Conservation (phyloP, 2,797 vertebrate genomes). For the Scyliorhinus canicula region DNA sequence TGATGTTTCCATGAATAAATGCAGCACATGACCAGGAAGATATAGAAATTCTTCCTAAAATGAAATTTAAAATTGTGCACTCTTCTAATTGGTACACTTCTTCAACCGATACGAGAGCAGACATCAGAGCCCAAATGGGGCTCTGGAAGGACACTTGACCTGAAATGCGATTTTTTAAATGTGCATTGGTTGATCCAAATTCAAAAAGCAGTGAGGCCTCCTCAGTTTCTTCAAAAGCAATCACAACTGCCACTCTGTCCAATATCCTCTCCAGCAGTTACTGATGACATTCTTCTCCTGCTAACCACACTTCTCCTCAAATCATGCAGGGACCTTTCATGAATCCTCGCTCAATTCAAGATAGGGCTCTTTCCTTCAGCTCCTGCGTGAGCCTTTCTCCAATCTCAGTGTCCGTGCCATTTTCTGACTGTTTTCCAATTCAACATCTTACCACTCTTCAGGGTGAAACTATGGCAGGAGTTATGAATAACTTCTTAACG, state of each 20-base stretch:
- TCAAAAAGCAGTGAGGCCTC: not conserved
- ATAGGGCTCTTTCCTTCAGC: not conserved
- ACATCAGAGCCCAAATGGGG: not conserved
- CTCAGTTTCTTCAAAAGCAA: not conserved
- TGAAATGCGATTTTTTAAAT: not conserved
- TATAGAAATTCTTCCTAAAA: not conserved
- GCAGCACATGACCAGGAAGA: not conserved
- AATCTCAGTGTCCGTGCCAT: not conserved
- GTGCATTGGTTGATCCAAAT: not conserved
- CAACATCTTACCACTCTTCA: not conserved
- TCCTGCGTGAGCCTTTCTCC: not conserved
- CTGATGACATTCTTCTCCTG: not conserved
- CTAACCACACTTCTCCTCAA: not conserved
- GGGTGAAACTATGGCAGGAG: not conserved
- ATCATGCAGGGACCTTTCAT: not conserved
- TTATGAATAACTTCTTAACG: not conserved
- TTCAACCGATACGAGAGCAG: not conserved
- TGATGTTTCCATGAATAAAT: conserved; percentile 8
- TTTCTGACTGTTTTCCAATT: not conserved
- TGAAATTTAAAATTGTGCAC: not conserved
- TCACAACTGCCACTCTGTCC: not conserved
- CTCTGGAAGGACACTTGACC: not conserved
- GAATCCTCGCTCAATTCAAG: not conserved
- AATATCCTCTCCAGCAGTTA: not conserved
- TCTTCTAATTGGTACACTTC: not conserved